Evolutionary conservation across 2,797 vertebrate species (phyloP).

Genomic region (Sebastes cheni): DNA sequence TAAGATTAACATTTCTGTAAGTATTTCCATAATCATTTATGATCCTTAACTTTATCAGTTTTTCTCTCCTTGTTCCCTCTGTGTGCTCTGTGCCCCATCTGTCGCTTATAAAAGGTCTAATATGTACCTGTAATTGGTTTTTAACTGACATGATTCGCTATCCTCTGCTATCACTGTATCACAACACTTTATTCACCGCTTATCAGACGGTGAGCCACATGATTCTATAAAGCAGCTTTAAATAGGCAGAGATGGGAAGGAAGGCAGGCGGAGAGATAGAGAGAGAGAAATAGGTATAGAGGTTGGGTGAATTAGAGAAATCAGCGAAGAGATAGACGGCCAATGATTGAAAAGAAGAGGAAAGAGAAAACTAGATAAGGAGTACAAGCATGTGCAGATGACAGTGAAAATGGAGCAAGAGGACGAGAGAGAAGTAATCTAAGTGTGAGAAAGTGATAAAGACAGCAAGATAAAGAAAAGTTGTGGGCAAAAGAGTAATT

Average conservation of each 20-base stretch:
- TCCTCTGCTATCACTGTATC: slow-evolving; percentile 54
- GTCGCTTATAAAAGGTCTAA: slow-evolving; percentile 51
- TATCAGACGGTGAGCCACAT: slow-evolving; percentile 49
- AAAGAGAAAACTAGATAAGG: slow-evolving; percentile 38
- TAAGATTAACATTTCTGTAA: neutral
- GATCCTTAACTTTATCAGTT: neutral
- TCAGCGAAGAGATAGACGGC: slow-evolving; percentile 15
- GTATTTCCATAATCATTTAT: slow-evolving; percentile 4
- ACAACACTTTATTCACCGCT: slow-evolving; percentile 59
- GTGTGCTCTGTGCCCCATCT: slow-evolving; percentile 11
- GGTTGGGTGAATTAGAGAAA: slow-evolving; percentile 30
- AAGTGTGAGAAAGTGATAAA: slow-evolving; percentile 23
- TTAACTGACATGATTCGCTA: slow-evolving; percentile 54
- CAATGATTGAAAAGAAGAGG: neutral
- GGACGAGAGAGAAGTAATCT: slow-evolving; percentile 25
- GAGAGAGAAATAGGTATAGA: slow-evolving; percentile 15
- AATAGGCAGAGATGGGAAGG: slow-evolving; percentile 9
- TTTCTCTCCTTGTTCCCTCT: neutral
- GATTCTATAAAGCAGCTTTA: slow-evolving; percentile 41
- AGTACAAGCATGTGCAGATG: neutral
- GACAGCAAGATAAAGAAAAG: slow-evolving; percentile 36
- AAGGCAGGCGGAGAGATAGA: neutral
- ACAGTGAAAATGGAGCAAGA: slow-evolving; percentile 13
- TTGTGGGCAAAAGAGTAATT: slow-evolving; percentile 36
- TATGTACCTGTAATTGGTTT: slow-evolving; percentile 67